Conservation (phyloP, 64 coral and sea anemone species). For the Montipora foliosa region DNA sequence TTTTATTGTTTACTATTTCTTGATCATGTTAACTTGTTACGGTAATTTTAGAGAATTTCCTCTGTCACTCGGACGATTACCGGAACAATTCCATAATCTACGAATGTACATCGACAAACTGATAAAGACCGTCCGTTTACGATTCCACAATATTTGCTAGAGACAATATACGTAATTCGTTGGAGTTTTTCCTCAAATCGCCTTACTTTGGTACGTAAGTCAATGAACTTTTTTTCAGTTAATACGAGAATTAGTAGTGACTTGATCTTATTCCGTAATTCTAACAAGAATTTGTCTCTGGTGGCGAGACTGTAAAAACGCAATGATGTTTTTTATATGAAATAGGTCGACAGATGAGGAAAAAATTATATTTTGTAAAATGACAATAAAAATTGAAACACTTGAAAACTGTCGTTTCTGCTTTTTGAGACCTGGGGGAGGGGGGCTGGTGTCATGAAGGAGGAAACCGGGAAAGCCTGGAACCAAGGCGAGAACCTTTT, state of each 20-base stretch:
- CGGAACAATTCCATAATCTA: not conserved
- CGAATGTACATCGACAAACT: not conserved
- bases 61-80: not conserved
- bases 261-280: not conserved
- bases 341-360: conserved; percentile 1
- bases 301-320: not conserved
- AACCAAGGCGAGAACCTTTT: no score
- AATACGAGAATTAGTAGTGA: not conserved
- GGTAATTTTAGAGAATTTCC: not conserved
- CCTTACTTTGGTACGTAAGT: no score
- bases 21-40: not conserved
- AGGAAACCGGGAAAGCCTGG: no score
- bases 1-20: not conserved
- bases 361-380: conserved; percentile 47
- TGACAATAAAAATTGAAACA: conserved; percentile 18
- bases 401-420: not conserved
- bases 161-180: no score
- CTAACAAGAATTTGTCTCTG: not conserved
- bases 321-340: conserved; percentile 11
- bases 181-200: no score
- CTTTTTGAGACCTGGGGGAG: not conserved
- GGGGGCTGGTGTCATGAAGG: no score
- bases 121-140: no score
- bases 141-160: no score
- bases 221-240: not conserved